Evolutionary conservation across 2,888 invertebrate genomes (phyloP), one percentile per base, ranked within the genome.

Genomic region (Leucoptera coffeella): DNA sequence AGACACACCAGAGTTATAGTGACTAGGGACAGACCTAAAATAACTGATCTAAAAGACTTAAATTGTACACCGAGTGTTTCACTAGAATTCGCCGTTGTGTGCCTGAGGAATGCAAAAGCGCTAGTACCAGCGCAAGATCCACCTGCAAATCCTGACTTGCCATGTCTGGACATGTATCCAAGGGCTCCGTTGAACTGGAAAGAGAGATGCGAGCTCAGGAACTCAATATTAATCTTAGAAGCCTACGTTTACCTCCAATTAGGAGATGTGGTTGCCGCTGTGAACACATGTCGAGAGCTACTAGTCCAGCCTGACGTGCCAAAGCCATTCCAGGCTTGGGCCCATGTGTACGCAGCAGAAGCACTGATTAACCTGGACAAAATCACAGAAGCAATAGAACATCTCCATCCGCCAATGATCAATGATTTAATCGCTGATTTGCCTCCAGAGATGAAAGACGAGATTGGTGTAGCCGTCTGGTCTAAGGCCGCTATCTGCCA

Each of bases 301-400:
- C 59, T 94, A 8, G 69, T 67, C 29, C 82, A 88, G 41, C 77
- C 85, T 13, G 79, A 80, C 25, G 56, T 54, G 1, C 58, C 60
- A 2, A 62, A 53, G 33, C 48, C 52, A 30, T 71, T 69, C 36
- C 85, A 85, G 51, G 77, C 89, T 38, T 71, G 94, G 41, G 92
- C 83, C 0, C 87, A 90, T 52, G 75, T 94, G 40, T 95, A 95
- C 53, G 84, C 87, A 26, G 91, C 91, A 0, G 93, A 95, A 60
- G 85, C 91, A 14, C 64, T 90, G 8, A 81, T 93, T 27, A 77
- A 85, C 40, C 61, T 89, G 46, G 88, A 93, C 46, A 78, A 81
- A 56, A 80, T 90, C 35, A 67, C 78, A 1, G 91, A 93, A 52
- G 93, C 93, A 2, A 74, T 90, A 8, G 80, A 85, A 30, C 83